Evolutionary conservation across 92 coral and sea anemone genomes (phyloP).

Genomic region (Zoanthus solanderi): DNA sequence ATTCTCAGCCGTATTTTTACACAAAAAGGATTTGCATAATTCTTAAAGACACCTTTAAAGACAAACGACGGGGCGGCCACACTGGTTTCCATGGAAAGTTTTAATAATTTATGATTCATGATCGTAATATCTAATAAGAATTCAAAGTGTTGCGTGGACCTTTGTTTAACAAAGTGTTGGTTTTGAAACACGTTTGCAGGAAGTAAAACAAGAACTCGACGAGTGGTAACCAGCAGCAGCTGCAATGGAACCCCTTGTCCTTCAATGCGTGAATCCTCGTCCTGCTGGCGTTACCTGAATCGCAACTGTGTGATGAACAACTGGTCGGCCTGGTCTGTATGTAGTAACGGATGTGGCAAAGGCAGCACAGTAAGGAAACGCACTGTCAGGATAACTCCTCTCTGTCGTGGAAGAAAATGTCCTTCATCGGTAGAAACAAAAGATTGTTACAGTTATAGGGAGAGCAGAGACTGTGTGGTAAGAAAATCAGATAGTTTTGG

Average conservation of each 20-base stretch:
- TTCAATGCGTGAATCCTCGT: constrained; percentile 46
- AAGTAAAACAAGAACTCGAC: constrained; percentile 74
- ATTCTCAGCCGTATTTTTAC: too few species aligned
- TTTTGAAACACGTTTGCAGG: constrained; percentile 46
- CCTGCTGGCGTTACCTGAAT: constrained; percentile 81
- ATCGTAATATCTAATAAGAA: too few species aligned
- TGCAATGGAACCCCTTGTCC: constrained; percentile 86
- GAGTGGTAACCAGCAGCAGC: constrained; percentile 55
- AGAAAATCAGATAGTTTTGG: neutral
- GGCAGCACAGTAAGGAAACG: constrained; percentile 84
- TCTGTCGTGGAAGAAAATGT: constrained; percentile 89
- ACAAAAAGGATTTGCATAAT: too few species aligned
- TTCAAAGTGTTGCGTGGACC: too few species aligned
- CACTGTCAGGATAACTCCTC: constrained; percentile 58
- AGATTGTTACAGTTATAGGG: constrained; percentile 77
- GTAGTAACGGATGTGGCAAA: constrained; percentile 92
- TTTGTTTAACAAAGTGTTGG: neutral
- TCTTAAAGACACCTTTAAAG: too few species aligned
- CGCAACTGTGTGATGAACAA: constrained; percentile 82
- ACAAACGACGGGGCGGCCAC: too few species aligned
- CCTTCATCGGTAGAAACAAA: constrained; percentile 70
- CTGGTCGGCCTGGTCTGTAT: constrained; percentile 92
- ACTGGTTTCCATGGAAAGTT: too few species aligned
- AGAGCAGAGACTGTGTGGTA: constrained; percentile 90
- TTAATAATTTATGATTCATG: too few species aligned